Evolutionary conservation across 2,888 invertebrate species (phyloP), one percentile per base, ranked within the genome.

Genomic region (Drosophila diplacantha): DNA sequence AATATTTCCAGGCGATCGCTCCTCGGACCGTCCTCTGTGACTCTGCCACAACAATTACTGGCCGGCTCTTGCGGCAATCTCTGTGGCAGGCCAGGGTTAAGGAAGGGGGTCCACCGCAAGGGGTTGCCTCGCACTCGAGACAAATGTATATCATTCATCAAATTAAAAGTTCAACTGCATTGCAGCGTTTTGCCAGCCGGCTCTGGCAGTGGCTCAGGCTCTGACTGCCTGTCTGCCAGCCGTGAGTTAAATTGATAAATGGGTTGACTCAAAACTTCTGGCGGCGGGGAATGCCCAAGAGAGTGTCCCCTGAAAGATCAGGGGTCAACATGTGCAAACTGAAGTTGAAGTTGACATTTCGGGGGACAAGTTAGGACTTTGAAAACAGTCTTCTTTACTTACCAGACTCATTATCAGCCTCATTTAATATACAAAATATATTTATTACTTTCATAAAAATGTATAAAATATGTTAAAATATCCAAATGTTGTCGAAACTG

Each of bases 141-240:
- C 83, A 79, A 83, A 81, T 83, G 79, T 81, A 70, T 81, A 83
- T 83, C 83, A 81, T 81, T 81, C 79, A 79, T 83, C 82, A 81
- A 81, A 81, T 81, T 83, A 83, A 81, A 81, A 83, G 76, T 81
- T 81, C 76, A 76, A 73, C 73, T 74, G 65, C 69, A 66, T 52
- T 74, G 65, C 69, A 43, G 59, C 67, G 51, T 67, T 66, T 78
- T 70, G 81, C 75, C 74, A 74, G 74, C 72, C 69, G 55, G 71
- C 66, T 63, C 26, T 16, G 22, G 32, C 52, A 29, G 11, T 53
- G 34, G 24, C 53, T 53, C 24, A 26, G 12, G 29, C n/a, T 26
- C 50, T 18, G 64, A 69, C 73, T 71, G 68, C 71, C 60, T 53
- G 68, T 49, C 67, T 58, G 67, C 39, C 66, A 76, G 69, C 75